These are phyloP conservation scores for Garra rufa DNA, from an alignment of 2,113 vertebrate species.

Conservation along the genomic window DNA sequence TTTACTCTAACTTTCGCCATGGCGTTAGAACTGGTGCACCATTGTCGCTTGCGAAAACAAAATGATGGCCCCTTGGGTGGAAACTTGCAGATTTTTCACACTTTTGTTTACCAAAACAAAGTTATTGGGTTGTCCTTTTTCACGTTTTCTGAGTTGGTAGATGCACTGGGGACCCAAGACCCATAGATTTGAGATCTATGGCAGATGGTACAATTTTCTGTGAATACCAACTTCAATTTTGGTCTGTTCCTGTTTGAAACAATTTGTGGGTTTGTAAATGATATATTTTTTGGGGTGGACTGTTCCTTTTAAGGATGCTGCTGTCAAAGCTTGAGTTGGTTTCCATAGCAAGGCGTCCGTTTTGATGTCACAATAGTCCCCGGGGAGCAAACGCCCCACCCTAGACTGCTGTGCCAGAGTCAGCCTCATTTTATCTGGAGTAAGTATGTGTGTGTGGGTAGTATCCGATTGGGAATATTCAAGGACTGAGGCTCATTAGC, in stretches of 20 bases:
- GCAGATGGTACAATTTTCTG: background rate
- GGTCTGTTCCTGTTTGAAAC: background rate
- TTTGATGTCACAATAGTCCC: conserved; percentile 54
- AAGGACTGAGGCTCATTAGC: conserved; percentile 28
- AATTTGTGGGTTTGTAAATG: background rate
- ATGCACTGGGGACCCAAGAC: too few species aligned
- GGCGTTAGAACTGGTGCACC: too few species aligned
- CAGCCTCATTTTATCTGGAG: conserved; percentile 12
- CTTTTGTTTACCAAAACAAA: too few species aligned
- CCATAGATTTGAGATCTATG: too few species aligned
- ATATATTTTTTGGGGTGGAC: background rate
- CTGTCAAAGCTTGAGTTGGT: conserved; percentile 39
- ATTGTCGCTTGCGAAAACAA: too few species aligned
- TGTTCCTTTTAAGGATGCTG: conserved; percentile 28
- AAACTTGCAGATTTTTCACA: too few species aligned
- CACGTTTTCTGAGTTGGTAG: too few species aligned
- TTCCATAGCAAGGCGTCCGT: conserved; percentile 57
- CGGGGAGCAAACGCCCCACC: conserved; percentile 46
- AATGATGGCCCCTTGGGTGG: too few species aligned
- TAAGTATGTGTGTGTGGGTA: conserved; percentile 15
- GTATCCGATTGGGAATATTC: conserved; percentile 20
- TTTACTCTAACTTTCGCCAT: too few species aligned
- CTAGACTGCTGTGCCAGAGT: background rate
- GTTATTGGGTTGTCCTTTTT: too few species aligned
- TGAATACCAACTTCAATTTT: background rate